Evolutionary conservation across 2,888 invertebrate species (phyloP).

Genomic region (Antitype chi): DNA sequence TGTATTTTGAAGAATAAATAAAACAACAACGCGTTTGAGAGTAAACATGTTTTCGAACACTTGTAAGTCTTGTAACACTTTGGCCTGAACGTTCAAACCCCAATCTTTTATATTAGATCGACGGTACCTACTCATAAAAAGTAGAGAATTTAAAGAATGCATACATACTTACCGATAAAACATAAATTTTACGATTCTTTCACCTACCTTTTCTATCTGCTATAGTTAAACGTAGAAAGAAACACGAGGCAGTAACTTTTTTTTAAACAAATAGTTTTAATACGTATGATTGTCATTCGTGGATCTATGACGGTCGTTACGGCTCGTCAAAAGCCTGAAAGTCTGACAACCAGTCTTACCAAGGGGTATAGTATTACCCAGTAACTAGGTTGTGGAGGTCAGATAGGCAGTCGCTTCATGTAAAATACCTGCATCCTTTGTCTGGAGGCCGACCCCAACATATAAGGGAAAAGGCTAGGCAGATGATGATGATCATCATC

Average conservation of each 20-base stretch:
- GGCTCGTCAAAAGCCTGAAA: no score
- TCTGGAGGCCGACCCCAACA: no score
- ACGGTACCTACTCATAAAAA: constrained; percentile 2
- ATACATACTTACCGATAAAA: constrained; percentile 5
- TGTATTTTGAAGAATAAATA: constrained; percentile 27
- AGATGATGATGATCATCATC: no score
- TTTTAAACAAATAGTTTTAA: background rate
- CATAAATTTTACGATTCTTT: constrained; percentile 37
- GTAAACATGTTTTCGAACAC: constrained; percentile 41
- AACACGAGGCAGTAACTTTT: background rate
- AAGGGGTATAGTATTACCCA: no score
- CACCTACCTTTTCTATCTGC: constrained; percentile 15
- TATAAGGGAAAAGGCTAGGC: no score
- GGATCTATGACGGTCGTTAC: no score
- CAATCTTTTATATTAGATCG: constrained; percentile 32
- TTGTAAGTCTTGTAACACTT: constrained; percentile 18
- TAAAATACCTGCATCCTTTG: no score
- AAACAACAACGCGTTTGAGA: constrained; percentile 18
- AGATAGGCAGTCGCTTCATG: no score
- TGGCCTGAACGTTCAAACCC: background rate
- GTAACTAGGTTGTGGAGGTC: no score
- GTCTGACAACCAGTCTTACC: no score
- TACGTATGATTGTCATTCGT: no score
- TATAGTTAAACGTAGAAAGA: constrained; percentile 2
- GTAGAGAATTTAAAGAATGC: constrained; percentile 27